phyloP scores from a whole-genome alignment of 2,888 invertebrate species.

The Scaptomyza cyrtandrae region DNA sequence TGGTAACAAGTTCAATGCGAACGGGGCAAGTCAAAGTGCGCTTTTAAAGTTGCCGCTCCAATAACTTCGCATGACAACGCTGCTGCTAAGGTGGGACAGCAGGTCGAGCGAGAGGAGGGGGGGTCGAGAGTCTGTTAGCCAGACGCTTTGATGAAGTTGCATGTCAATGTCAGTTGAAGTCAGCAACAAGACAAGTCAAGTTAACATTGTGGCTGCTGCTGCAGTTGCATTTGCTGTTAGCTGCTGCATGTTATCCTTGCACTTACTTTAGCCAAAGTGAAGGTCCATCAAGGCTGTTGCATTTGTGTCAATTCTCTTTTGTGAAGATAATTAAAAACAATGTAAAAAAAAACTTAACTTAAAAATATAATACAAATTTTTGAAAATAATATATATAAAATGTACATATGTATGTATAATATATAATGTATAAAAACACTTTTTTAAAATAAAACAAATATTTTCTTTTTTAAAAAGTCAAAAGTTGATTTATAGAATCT shows the following conservation, averaged over 20 bases:
- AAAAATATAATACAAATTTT: neutral
- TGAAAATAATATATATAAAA: no score
- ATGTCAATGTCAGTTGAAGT: conserved; percentile 73
- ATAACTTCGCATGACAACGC: conserved; percentile 53
- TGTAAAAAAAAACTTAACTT: no score
- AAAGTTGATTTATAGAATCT: no score
- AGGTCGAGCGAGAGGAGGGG: conserved; percentile 8
- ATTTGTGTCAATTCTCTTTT: neutral
- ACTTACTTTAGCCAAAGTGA: conserved; percentile 70
- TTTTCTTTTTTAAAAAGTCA: no score
- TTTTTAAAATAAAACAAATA: no score
- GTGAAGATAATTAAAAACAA: neutral
- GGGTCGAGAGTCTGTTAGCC: conserved; percentile 4
- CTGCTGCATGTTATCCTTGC: conserved; percentile 72
- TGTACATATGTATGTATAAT: no score
- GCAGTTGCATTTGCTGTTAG: neutral
- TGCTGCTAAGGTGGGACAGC: conserved; percentile 3
- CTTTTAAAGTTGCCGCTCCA: conserved; percentile 77
- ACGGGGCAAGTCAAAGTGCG: conserved; percentile 69
- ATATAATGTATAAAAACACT: no score
- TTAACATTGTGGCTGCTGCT: conserved; percentile 19
- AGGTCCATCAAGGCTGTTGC: conserved; percentile 46
- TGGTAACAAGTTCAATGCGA: conserved; percentile 70
- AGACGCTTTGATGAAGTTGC: conserved; percentile 72
- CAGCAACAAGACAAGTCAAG: conserved; percentile 54